Evolutionary conservation across 2,797 vertebrate genomes (phyloP).

Genomic region (Artibeus lituratus): DNA sequence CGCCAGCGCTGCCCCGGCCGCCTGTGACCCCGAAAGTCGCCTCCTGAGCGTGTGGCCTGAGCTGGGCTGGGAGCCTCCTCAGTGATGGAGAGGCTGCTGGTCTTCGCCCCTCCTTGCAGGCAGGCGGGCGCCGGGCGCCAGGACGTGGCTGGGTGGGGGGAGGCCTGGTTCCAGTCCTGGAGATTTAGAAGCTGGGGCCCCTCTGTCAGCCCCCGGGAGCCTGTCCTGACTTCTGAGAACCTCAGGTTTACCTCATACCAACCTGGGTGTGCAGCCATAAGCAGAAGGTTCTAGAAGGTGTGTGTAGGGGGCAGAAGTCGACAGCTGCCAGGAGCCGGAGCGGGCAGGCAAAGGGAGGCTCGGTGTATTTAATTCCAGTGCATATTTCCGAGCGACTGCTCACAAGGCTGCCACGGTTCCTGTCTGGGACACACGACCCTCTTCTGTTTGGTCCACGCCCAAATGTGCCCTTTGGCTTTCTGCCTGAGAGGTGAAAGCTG

Average conservation of each 20-base stretch:
- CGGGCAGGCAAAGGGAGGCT: too few relatives aligned
- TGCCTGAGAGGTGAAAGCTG: background rate
- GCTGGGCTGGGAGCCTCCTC: too few relatives aligned
- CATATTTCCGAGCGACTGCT: too few relatives aligned
- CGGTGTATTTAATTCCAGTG: too few relatives aligned
- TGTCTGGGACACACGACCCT: fast-evolving
- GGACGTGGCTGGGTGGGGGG: too few relatives aligned
- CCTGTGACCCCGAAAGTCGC: fast-evolving
- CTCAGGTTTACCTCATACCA: background rate
- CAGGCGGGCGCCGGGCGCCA: fast-evolving
- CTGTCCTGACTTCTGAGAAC: background rate
- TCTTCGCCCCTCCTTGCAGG: fast-evolving
- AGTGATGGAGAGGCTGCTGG: background rate
- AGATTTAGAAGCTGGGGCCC: background rate
- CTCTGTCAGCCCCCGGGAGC: background rate
- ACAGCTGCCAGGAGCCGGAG: fast-evolving
- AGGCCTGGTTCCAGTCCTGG: too few relatives aligned
- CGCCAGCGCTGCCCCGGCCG: too few relatives aligned
- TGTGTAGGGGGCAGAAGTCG: fast-evolving
- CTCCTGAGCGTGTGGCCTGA: fast-evolving
- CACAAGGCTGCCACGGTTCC: fast-evolving
- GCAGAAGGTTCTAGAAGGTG: too few relatives aligned
- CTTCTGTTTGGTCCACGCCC: too few relatives aligned
- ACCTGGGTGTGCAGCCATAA: fast-evolving
- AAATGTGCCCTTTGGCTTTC: too few relatives aligned